Base-by-base conservation (phyloP, 2,113 vertebrate species). In the Pterocles orientalis region DNA sequence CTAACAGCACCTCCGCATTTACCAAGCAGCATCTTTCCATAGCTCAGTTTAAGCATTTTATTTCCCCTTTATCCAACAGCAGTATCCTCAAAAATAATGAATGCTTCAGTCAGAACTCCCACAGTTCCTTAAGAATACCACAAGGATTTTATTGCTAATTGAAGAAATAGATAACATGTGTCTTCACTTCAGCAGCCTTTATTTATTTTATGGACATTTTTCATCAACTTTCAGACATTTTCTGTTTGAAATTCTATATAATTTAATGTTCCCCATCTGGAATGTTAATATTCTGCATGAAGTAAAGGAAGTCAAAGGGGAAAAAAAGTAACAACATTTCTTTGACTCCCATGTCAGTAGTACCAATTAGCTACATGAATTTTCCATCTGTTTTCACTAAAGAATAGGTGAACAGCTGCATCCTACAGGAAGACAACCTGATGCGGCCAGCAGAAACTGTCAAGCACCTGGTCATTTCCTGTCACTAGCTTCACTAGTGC, bases 121-220 rank as follows among this genome's bases (percentile, higher is more conserved):
- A 94, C 23, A 64, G 81, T 87, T 97, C 92, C 88, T 94, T 72
- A 96, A 91, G 90, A 96, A 76, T 78, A 94, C 56, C 50, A 78
- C 90, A 90, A 95, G 64, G 81, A 94, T 41, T 90, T 90, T 84
- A 72, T 45, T 61, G 83, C 84, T 97, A 97, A 97, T 89, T 97
- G 80, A 96, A 96, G 94, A 97, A 97, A 97, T 92, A 97, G 93
- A 95, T 97, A 97, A 95, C 61, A 85, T 53, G 39, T 90, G 62
- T 92, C 90, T 97, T 95, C 96, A 80, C 68, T 95, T 97, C 83
- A 83, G 95, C 68, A 75, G 66, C 28, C 68, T 91, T 95, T 95
- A 96, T 95, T 97, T 97, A 79, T 94, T 96, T 95, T 94, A 97
- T 61, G 77, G 70, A 85, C 51, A 96, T 95, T 96, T 97, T 93